These are phyloP conservation scores for Xestoiulus laeticollis DNA, from an alignment of 2,888 invertebrate genomes.

Conservation along the genomic window DNA sequence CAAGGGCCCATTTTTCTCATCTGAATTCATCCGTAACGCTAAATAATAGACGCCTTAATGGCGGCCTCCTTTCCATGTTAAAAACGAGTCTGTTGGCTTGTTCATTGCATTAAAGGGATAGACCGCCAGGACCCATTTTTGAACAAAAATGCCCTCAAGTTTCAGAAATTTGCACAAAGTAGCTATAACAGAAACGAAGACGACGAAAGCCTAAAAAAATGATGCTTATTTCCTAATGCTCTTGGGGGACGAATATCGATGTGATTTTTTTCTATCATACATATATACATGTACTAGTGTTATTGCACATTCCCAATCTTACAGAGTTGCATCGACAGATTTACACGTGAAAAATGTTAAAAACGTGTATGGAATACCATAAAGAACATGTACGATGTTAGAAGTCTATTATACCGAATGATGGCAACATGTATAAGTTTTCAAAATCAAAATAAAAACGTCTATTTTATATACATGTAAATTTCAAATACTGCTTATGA, in stretches of 20 bases:
- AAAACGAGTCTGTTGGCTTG: not conserved
- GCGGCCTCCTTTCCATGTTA: not conserved
- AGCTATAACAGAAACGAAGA: not conserved
- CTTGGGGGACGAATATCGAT: not conserved
- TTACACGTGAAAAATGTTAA: slow-evolving; percentile 16
- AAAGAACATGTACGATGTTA: no score
- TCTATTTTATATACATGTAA: no score
- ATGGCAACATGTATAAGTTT: no score
- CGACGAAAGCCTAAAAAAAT: not conserved
- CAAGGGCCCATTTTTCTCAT: slow-evolving; percentile 11
- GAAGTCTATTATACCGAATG: no score
- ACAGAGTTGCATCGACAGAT: not conserved
- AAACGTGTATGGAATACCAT: not conserved
- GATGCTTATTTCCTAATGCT: not conserved
- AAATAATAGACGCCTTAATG: slow-evolving; percentile 20
- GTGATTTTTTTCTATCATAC: not conserved
- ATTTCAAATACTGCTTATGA: no score
- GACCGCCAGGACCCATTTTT: slow-evolving; percentile 4
- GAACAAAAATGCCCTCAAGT: not conserved
- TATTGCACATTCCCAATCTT: not conserved
- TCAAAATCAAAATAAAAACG: no score
- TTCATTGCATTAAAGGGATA: not conserved
- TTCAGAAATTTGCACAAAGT: not conserved
- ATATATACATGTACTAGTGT: no score
- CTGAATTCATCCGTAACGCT: not conserved